Conservation (phyloP, 2,888 invertebrate genomes). For the Aporophyla nigra region DNA sequence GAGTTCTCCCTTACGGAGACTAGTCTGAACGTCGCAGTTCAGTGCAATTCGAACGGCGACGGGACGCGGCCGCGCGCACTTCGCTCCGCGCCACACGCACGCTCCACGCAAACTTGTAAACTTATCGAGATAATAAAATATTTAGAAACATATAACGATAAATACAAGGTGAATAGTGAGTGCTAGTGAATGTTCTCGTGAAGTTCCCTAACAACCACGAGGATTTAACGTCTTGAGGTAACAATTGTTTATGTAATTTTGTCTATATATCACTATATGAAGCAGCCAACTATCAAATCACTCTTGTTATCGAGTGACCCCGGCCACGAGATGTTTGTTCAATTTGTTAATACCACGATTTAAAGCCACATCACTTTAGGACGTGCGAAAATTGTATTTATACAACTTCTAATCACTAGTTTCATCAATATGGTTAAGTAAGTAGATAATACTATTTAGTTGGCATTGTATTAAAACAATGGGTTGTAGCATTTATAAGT, state of each 20-base stretch:
- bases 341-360: slow-evolving; percentile 77
- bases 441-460: slow-evolving; percentile 38
- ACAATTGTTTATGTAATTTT: slow-evolving; percentile 63
- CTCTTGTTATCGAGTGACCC: slow-evolving; percentile 80
- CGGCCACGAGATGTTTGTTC: slow-evolving; percentile 80
- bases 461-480: slow-evolving; percentile 62
- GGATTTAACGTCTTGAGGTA: slow-evolving; percentile 52
- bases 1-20: slow-evolving; percentile 63
- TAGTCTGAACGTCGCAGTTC: slow-evolving; percentile 72
- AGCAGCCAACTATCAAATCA: slow-evolving; percentile 72
- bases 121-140: slow-evolving; percentile 51
- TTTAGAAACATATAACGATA: slow-evolving; percentile 36
- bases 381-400: slow-evolving; percentile 69
- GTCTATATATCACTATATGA: slow-evolving; percentile 49
- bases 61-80: slow-evolving; percentile 72
- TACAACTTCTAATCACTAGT: slow-evolving; percentile 45
- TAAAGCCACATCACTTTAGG: slow-evolving; percentile 69
- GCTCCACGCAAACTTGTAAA: slow-evolving; percentile 69
- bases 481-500: slow-evolving; percentile 36
- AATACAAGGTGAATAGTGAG: slow-evolving; percentile 57
- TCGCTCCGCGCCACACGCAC: slow-evolving; percentile 53
- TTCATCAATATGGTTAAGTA: slow-evolving; percentile 43
- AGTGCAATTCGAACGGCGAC: slow-evolving; percentile 68
- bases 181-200: slow-evolving; percentile 56
- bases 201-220: slow-evolving; percentile 29